Percentiles rank a stretch among this genome's conserved stretches.
Evolutionary conservation across 2,888 invertebrate genomes (phyloP).

Genomic region (Scrobipalpa costella): DNA sequence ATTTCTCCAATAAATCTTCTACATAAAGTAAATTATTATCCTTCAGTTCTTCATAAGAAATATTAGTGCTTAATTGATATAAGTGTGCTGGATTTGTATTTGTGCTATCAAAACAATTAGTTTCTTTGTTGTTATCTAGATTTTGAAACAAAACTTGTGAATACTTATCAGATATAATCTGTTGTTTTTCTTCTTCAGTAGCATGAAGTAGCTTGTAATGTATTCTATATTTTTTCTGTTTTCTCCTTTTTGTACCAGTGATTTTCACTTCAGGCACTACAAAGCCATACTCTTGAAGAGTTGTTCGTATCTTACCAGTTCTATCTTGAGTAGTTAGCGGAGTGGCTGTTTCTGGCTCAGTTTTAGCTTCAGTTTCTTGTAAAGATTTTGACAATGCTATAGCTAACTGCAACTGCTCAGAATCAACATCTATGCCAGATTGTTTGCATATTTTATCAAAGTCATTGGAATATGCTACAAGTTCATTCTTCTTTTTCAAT

Average conservation of each 20-base stretch:
- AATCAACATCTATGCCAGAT: conserved; percentile 79
- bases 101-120: neutral
- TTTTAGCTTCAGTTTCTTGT: conserved; percentile 38
- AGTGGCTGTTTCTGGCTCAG: conserved; percentile 34
- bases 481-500: conserved; percentile 64
- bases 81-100: conserved; percentile 32
- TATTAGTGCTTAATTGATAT: conserved; percentile 55
- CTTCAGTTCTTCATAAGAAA: conserved; percentile 52
- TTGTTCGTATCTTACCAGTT: conserved; percentile 67
- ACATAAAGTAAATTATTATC: conserved; percentile 69
- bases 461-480: conserved; percentile 62
- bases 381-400: conserved; percentile 84
- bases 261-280: conserved; percentile 62
- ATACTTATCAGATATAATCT: conserved; percentile 61
- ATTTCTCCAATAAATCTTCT: conserved; percentile 66
- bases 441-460: conserved; percentile 69
- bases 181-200: conserved; percentile 54
- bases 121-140: conserved; percentile 39
- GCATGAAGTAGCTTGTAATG: conserved; percentile 56
- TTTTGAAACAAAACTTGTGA: conserved; percentile 58
- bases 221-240: conserved; percentile 47
- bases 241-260: conserved; percentile 42
- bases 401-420: conserved; percentile 85
- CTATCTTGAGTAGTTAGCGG: conserved; percentile 52
- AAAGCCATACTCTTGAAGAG: conserved; percentile 84